Conservation (phyloP, 2,888 invertebrate species). For the Ceraclea dissimilis region DNA sequence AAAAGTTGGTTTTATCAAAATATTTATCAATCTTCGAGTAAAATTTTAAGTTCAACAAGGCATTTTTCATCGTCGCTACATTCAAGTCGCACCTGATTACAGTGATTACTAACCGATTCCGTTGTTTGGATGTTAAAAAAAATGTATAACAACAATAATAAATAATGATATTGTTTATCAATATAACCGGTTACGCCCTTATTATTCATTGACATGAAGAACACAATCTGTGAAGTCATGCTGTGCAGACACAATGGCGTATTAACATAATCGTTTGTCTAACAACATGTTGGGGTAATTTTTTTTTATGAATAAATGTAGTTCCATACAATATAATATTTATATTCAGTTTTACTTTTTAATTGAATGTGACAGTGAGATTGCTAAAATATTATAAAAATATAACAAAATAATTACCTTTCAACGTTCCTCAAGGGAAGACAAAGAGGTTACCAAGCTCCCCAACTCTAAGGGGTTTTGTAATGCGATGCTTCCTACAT, state of each 20-base stretch:
- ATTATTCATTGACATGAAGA: neutral
- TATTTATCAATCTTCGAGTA: no score
- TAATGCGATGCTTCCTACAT: no score
- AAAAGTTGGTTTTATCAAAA: no score
- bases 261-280: neutral
- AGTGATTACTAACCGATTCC: neutral
- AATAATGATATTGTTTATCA: conserved; percentile 6
- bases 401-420: no score
- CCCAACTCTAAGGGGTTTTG: no score
- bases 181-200: conserved; percentile 4
- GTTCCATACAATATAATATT: neutral
- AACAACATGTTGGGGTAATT: neutral
- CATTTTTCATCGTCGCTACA: no score
- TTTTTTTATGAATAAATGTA: neutral
- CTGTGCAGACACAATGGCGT: neutral
- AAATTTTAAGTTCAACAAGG: no score
- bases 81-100: no score
- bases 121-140: neutral
- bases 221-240: neutral
- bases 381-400: no score
- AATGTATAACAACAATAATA: neutral
- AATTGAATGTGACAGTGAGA: neutral
- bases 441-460: no score
- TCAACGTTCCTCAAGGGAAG: no score
- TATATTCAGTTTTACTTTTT: neutral